Evolutionary conservation across 1,140 invertebrate genomes (phyloP).

Genomic region (Zaprionus inermis): DNA sequence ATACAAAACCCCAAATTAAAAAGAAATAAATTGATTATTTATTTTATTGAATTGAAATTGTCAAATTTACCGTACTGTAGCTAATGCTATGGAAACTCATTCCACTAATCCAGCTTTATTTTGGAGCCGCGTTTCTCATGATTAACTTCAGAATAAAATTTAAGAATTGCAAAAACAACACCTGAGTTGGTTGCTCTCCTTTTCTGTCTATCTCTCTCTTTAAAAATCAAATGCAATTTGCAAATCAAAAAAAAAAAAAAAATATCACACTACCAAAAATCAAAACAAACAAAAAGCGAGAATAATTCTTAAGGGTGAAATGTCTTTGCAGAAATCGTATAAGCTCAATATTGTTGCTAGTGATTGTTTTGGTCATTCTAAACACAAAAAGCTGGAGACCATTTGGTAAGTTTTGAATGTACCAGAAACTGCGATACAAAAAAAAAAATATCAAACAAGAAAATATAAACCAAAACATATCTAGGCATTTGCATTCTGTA

Average conservation of each 20-base stretch:
- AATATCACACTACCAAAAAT: constrained; percentile 59
- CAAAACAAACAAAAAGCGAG: constrained; percentile 69
- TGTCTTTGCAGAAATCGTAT: constrained; percentile 84
- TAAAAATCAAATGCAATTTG: constrained; percentile 40
- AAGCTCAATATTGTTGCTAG: constrained; percentile 84
- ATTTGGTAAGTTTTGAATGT: constrained; percentile 84
- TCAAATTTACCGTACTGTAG: background rate
- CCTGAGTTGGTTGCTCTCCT: constrained; percentile 54
- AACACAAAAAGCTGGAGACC: constrained; percentile 83
- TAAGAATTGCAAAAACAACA: constrained; percentile 3
- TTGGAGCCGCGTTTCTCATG: background rate
- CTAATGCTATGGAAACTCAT: background rate
- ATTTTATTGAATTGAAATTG: background rate
- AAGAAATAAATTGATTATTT: background rate
- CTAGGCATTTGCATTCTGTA: constrained; percentile 77
- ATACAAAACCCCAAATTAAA: background rate
- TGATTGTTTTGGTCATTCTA: constrained; percentile 84
- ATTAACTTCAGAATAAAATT: background rate
- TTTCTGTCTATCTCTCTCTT: constrained; percentile 58
- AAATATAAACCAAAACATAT: constrained; percentile 76
- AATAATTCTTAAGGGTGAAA: constrained; percentile 84
- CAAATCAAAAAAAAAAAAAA: constrained; percentile 29
- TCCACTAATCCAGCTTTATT: background rate
- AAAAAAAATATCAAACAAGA: constrained; percentile 59
- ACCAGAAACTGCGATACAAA: constrained; percentile 69